Base-by-base conservation (phyloP, 2,797 vertebrate species). In the Enteromius viviparus region DNA sequence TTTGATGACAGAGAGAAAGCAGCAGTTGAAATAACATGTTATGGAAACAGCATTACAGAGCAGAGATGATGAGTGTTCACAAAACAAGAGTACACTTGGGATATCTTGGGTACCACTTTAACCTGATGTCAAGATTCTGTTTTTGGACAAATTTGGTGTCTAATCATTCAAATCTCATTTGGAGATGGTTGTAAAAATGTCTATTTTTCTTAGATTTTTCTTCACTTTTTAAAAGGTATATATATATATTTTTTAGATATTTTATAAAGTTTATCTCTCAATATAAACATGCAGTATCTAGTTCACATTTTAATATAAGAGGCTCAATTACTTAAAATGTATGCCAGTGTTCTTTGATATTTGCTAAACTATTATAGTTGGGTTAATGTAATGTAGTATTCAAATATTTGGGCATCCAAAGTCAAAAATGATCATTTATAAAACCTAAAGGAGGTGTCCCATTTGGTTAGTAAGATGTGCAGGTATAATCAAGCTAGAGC, bases 1-100 rank as follows among this genome's bases (percentile, higher is more conserved):
- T 74, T 62, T 51, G 45, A 65, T 51, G 69, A 65, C 80, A 53
- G 69, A 64, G 9, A 72, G 69, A 74, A 74, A 74, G 51, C 29
- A 81, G 42, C 21, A 74, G 42, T 64, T 45, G 11, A 80, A 72
- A 74, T 71, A 62, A 80, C 4, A 29, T 21, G 65, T 12, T 42
- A 55, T 21, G 23, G 45, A 6, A 29, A 42, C 29, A 42, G 32
- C 21, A 79, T 55, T 10, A 40, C 4, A 21, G 76, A 64, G 9
- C 26, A 0, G 14, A 53, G 64, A 34, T 17, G 1, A n/a, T 51
- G 23, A 66, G 14, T n/a, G 19, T 6, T 64, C 6, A 26, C 17
- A 51, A 70, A 47, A 70, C 4, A 58, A 58, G 23, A 4, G n/a
- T 23, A 37, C 34, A 53, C 51, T 60, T 62, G 47, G 2, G 53